These are phyloP conservation scores for Drosophila repleta DNA, from an alignment of 1,140 invertebrate genomes.

Conservation along the genomic window DNA sequence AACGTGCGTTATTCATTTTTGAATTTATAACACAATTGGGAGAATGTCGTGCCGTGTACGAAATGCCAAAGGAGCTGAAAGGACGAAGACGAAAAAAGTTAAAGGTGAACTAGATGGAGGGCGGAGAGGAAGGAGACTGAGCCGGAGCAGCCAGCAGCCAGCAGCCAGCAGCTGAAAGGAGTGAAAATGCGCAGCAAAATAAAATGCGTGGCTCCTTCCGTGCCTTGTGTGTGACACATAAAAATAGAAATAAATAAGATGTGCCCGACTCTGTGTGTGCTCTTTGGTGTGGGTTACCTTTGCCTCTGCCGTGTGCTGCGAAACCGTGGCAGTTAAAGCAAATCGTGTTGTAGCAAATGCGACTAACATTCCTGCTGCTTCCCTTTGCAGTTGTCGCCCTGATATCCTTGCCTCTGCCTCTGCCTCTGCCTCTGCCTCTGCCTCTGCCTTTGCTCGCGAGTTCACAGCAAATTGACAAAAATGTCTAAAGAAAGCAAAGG, in stretches of 20 bases:
- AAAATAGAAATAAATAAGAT: slow-evolving; percentile 77
- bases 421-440: too few species aligned
- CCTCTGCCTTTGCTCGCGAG: slow-evolving; percentile 30
- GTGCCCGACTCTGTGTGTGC: slow-evolving; percentile 1
- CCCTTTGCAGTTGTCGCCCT: neutral
- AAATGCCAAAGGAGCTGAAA: slow-evolving; percentile 63
- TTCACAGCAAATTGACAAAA: slow-evolving; percentile 71
- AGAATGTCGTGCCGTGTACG: slow-evolving; percentile 46
- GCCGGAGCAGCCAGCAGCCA: neutral
- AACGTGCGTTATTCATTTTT: slow-evolving; percentile 82
- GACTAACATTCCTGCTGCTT: slow-evolving; percentile 48
- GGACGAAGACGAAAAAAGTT: slow-evolving; percentile 9
- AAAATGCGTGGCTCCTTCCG: slow-evolving; percentile 51
- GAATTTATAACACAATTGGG: slow-evolving; percentile 82
- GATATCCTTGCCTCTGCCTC: neutral
- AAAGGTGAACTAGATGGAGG: slow-evolving; percentile 7
- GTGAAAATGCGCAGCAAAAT: slow-evolving; percentile 57
- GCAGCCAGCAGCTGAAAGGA: slow-evolving; percentile 42
- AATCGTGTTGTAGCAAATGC: slow-evolving; percentile 74
- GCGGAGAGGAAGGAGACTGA: neutral
- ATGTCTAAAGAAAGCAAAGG: slow-evolving; percentile 48
- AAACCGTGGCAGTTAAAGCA: slow-evolving; percentile 57
- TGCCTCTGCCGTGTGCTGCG: neutral
- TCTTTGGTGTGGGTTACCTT: slow-evolving; percentile 7
- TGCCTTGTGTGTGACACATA: slow-evolving; percentile 52